Percentiles rank a stretch among this genome's conserved stretches.
phyloP scores from a whole-genome alignment of 1,140 invertebrate genomes.

The Chrysopa pallens region DNA sequence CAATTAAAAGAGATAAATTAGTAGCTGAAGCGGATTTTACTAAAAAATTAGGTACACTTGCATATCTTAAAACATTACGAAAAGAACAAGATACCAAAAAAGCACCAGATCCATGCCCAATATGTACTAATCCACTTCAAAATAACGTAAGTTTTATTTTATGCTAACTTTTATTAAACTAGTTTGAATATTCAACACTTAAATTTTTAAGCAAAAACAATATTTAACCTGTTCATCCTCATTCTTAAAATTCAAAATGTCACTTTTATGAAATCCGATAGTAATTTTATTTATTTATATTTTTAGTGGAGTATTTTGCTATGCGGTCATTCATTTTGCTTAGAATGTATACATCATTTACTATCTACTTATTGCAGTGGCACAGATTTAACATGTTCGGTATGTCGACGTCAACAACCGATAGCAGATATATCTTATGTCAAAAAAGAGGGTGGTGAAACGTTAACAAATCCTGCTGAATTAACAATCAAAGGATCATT shows the following conservation, averaged over 20 bases:
- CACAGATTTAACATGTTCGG: constrained; percentile 30
- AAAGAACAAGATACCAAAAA: constrained; percentile 17
- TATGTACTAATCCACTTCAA: constrained; percentile 39
- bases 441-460: constrained; percentile 21
- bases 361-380: constrained; percentile 7
- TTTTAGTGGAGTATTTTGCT: constrained; percentile 43
- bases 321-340: constrained; percentile 51
- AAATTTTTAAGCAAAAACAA: too few relatives aligned
- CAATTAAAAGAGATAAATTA: constrained; percentile 15
- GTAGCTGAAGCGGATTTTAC: constrained; percentile 16
- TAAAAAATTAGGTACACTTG: constrained; percentile 21
- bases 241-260: too few relatives aligned
- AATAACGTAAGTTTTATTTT: constrained; percentile 19
- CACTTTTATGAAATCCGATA: background rate
- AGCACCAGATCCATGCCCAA: constrained; percentile 45
- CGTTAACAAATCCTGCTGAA: constrained; percentile 7
- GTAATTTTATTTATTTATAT: constrained; percentile 4
- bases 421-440: constrained; percentile 39
- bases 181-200: too few relatives aligned
- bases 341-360: constrained; percentile 34
- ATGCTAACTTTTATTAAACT: too few relatives aligned
- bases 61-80: constrained; percentile 24
- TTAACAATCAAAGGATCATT: constrained; percentile 32
- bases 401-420: constrained; percentile 40
- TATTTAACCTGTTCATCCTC: too few relatives aligned